These are phyloP conservation scores for Drosophila funebris DNA, from an alignment of 1,140 invertebrate genomes.

Conservation along the genomic window DNA sequence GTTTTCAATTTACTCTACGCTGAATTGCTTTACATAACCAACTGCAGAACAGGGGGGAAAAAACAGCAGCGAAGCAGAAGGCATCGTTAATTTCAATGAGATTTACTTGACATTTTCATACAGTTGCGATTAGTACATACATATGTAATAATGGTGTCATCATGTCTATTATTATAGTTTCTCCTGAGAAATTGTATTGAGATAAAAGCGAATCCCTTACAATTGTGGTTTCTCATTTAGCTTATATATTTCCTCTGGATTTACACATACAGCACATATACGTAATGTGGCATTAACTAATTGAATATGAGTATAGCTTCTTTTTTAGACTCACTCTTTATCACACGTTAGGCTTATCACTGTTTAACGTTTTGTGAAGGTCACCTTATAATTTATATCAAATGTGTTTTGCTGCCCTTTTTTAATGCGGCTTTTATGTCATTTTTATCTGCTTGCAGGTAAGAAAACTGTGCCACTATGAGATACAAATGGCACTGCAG, in stretches of 20 bases:
- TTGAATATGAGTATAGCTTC: background rate
- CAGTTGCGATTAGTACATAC: constrained; percentile 12
- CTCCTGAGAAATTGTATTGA: background rate
- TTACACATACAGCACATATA: background rate
- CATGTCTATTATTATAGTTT: background rate
- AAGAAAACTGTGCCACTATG: background rate
- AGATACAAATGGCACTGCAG: constrained; percentile 6
- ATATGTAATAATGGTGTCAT: constrained; percentile 1
- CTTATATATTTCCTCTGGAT: no score
- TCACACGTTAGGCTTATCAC: constrained; percentile 20
- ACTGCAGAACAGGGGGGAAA: background rate
- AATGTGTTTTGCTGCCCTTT: background rate
- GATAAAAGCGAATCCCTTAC: background rate
- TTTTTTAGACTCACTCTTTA: background rate
- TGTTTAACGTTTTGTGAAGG: background rate
- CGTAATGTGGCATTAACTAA: background rate
- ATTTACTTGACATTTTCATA: constrained; percentile 34
- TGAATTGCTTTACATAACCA: constrained; percentile 40
- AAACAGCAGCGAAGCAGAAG: background rate
- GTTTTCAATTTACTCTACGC: constrained; percentile 37
- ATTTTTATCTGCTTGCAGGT: constrained; percentile 19
- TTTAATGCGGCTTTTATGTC: constrained; percentile 7
- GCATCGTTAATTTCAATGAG: constrained; percentile 44
- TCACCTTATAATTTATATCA: background rate
- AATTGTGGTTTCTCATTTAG: no score